Conservation (phyloP, 2,113 vertebrate genomes). For the Ctenodactylus gundi region DNA sequence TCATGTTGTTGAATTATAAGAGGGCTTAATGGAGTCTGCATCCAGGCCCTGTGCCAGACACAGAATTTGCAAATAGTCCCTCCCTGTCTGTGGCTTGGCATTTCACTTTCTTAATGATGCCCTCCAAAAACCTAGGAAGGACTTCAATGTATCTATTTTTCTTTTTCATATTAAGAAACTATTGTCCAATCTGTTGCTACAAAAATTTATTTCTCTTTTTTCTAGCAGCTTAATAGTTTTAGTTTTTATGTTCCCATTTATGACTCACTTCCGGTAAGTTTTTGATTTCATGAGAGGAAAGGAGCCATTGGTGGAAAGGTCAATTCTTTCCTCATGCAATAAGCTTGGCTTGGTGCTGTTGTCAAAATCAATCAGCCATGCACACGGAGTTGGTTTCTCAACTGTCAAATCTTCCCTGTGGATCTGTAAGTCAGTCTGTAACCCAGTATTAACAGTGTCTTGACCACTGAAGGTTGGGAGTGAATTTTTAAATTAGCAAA, state of each 20-base stretch:
- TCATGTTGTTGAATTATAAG: neutral
- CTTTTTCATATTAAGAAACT: neutral
- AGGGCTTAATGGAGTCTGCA: neutral
- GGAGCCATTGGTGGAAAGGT: neutral
- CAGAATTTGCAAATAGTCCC: neutral
- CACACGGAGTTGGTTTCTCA: neutral
- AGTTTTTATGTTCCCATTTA: neutral
- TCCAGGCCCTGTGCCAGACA: neutral
- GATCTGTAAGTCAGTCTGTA: neutral
- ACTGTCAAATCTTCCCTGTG: neutral
- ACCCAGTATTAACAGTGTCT: neutral
- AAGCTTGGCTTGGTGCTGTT: neutral
- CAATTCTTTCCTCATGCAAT: neutral
- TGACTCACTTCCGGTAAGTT: neutral
- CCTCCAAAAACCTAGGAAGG: no score
- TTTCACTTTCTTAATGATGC: neutral
- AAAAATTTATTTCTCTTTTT: neutral
- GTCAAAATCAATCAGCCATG: neutral
- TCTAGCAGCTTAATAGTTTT: neutral
- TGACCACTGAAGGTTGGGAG: neutral
- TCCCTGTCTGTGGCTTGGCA: neutral
- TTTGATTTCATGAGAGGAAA: neutral
- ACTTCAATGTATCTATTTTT: neutral
- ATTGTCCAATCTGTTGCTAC: neutral
- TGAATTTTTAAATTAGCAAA: neutral